These are phyloP conservation scores for Cassiopea xamachana DNA, from an alignment of 30 jellyfish, hydroid and myxozoan species.

Conservation along the genomic window DNA sequence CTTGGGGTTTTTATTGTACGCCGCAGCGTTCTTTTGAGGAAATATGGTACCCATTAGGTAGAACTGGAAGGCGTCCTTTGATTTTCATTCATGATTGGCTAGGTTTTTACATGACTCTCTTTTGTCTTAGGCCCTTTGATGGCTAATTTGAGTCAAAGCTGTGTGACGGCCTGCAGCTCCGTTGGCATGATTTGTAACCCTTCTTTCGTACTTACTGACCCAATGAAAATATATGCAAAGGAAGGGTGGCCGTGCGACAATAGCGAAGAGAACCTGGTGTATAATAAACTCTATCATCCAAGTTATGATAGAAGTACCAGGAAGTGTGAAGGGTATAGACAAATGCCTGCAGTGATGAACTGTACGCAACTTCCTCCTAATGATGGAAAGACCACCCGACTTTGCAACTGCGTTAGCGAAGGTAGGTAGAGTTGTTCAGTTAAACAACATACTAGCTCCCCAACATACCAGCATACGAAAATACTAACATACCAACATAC, in stretches of 20 bases:
- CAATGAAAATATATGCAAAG: slow-evolving; percentile 22
- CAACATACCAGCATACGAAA: no score
- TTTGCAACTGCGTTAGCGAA: slow-evolving; percentile 69
- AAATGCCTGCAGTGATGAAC: slow-evolving; percentile 22
- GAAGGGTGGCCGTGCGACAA: slow-evolving; percentile 42
- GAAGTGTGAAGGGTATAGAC: slow-evolving; percentile 62
- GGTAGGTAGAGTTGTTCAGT: slow-evolving; percentile 12
- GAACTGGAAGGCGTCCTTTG: no score
- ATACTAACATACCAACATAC: no score
- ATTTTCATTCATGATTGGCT: no score
- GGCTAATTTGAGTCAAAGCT: slow-evolving; percentile 41
- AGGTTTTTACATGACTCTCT: no score
- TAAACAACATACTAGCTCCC: neutral
- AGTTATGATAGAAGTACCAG: slow-evolving; percentile 10
- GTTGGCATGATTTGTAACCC: slow-evolving; percentile 43
- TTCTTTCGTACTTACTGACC: neutral
- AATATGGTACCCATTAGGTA: no score
- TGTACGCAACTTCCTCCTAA: slow-evolving; percentile 51
- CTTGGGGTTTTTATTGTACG: no score
- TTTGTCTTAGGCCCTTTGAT: slow-evolving; percentile 37
- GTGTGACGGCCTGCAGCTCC: slow-evolving; percentile 35
- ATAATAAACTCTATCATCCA: slow-evolving; percentile 63
- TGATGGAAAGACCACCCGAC: slow-evolving; percentile 55
- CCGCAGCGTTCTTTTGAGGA: no score
- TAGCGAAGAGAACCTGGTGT: slow-evolving; percentile 13